Evolutionary conservation across 1,140 invertebrate species (phyloP), one percentile per base, ranked within the genome.

Genomic region (Drosophila bipectinata): DNA sequence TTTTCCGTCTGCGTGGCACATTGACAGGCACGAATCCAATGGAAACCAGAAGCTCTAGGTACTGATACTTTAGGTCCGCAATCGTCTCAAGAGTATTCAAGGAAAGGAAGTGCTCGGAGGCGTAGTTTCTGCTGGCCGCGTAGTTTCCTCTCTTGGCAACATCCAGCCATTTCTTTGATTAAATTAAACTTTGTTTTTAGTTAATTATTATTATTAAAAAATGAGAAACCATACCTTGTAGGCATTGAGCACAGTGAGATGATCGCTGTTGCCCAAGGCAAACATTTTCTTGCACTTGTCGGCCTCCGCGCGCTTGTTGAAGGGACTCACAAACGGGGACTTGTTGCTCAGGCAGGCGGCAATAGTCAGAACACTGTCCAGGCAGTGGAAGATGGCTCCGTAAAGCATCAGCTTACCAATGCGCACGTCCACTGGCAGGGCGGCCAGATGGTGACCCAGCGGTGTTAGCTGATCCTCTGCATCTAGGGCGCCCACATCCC

Each of bases 321-420:
- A 94, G 0, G 97, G 96, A 34, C 95, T 93, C 0, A 95, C 92
- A 90, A 98, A 98, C 0, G 97, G 96, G 77, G 95, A 96, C 91
- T 97, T 97, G 88, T 97, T 95, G 62, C 97, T 96, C 4, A 99
- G 92, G 89, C 95, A 96, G 39, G 98, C 97, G 1, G 98, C 98
- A 85, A 99, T 97, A 7, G 98, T 99, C 0, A 99, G 92, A 0
- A 98, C 95, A 1, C 98, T 98, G 92, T 99, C 97, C 3, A 99
- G 93, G 91, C 98, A 99, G 79, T 97, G 97, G 77, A 99, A 96
- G 54, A 98, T 97, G 15, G 98, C 95, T 0, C 97, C 97, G 80
- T 97, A 98, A 0, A 99, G 90, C 92, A 99, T 96, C 83, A 99
- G 93, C 92, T 98, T 97, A 14, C 97, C 97, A 59, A 98, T 96